Evolutionary conservation across 2,888 invertebrate species (phyloP).

Genomic region (Schizotus pectinicornis): DNA sequence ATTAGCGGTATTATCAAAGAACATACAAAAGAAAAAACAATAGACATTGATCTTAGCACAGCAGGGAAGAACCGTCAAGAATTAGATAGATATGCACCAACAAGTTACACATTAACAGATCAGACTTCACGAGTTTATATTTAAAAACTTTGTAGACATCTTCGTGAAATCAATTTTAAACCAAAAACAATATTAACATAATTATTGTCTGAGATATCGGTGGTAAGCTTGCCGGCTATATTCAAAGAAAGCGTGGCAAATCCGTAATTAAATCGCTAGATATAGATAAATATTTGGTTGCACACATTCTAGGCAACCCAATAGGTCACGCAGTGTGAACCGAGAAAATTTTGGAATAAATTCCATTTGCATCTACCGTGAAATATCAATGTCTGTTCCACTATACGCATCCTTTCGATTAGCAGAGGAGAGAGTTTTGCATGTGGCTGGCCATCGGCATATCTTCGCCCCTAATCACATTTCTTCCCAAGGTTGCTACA

Average conservation of each 20-base stretch:
- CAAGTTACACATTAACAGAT: too few relatives aligned
- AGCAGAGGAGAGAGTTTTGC: too few relatives aligned
- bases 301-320: slow-evolving; percentile 47
- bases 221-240: slow-evolving; percentile 1
- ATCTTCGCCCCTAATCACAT: neutral
- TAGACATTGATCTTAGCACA: too few relatives aligned
- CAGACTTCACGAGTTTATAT: too few relatives aligned
- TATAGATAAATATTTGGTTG: neutral
- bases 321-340: slow-evolving; percentile 1
- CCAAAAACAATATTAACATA: neutral
- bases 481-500: neutral
- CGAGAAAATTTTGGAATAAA: neutral
- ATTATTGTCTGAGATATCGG: neutral
- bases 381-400: neutral
- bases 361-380: slow-evolving; percentile 3
- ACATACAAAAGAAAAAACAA: too few relatives aligned
- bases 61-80: too few relatives aligned
- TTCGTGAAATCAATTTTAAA: too few relatives aligned
- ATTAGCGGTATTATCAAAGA: slow-evolving; percentile 20
- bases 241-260: slow-evolving; percentile 41
- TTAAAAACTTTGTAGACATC: too few relatives aligned
- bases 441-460: too few relatives aligned
- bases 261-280: slow-evolving; percentile 48
- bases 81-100: too few relatives aligned
- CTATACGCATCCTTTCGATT: too few relatives aligned